phyloP scores from a whole-genome alignment of 2,888 invertebrate species.

The Enchytraeus crypticus region DNA sequence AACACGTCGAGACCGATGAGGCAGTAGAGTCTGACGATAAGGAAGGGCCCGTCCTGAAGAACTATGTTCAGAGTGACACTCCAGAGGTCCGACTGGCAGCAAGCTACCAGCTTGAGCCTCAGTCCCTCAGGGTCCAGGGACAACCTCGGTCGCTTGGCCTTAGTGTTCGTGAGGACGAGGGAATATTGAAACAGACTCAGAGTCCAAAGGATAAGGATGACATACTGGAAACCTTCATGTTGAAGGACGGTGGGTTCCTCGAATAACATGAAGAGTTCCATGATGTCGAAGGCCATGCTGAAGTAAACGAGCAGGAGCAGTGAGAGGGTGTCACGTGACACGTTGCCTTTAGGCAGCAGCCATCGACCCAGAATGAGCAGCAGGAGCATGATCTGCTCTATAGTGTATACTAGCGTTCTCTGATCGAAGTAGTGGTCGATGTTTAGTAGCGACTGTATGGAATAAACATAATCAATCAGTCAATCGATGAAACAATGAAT shows the following conservation, averaged over 20 bases:
- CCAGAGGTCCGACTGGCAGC: constrained; percentile 45
- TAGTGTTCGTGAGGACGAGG: constrained; percentile 42
- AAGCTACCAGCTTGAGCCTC: constrained; percentile 3
- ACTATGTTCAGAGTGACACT: constrained; percentile 48
- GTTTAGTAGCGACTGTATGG: constrained; percentile 25
- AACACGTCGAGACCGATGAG: constrained; percentile 34
- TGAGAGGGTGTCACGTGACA: constrained; percentile 46
- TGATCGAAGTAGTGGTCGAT: constrained; percentile 27
- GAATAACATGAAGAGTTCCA: constrained; percentile 37
- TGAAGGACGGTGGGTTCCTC: constrained; percentile 33
- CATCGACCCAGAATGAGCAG: constrained; percentile 38
- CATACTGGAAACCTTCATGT: constrained; percentile 36
- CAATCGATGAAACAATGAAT: too few relatives aligned
- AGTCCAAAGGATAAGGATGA: constrained; percentile 49
- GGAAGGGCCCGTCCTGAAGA: constrained; percentile 51
- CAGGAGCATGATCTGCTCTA: constrained; percentile 38
- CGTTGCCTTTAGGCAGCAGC: constrained; percentile 38
- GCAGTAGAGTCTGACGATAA: constrained; percentile 37
- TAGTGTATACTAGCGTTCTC: constrained; percentile 32
- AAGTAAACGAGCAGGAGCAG: constrained; percentile 49
- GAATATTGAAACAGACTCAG: constrained; percentile 44
- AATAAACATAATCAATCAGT: background rate
- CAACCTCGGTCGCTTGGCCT: constrained; percentile 31
- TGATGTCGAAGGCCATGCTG: constrained; percentile 43
- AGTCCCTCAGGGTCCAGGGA: background rate